Conservation (phyloP, 2,888 invertebrate species). For the Mylabris sibirica region DNA sequence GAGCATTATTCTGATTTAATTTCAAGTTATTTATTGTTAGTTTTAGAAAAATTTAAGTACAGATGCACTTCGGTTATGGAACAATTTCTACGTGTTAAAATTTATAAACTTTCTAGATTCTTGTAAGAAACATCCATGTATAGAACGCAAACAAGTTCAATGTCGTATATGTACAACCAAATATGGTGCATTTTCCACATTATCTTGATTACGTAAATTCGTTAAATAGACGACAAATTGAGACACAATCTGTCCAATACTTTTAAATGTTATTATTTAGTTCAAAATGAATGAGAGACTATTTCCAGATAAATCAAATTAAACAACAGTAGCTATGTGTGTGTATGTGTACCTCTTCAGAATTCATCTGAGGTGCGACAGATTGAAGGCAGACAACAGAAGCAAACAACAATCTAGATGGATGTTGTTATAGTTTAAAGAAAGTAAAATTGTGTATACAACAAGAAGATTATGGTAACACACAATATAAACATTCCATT, state of each 20-base stretch:
- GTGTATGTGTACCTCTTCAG: background rate
- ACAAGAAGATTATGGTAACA: slow-evolving; percentile 8
- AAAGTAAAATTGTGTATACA: slow-evolving; percentile 6
- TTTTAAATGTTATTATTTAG: background rate
- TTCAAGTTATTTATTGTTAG: no score
- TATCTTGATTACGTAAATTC: slow-evolving; percentile 27
- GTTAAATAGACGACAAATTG: background rate
- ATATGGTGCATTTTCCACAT: slow-evolving; percentile 3
- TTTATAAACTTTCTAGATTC: slow-evolving; percentile 7
- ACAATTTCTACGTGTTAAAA: background rate
- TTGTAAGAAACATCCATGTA: background rate
- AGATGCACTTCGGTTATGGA: no score
- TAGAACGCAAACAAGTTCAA: slow-evolving; percentile 6
- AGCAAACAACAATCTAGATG: slow-evolving; percentile 1
- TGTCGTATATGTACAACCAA: slow-evolving; percentile 8
- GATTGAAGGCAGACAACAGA: slow-evolving; percentile 5
- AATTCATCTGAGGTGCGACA: slow-evolving; percentile 6
- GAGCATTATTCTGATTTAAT: background rate
- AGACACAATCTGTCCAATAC: background rate
- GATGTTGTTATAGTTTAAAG: background rate
- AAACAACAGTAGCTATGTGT: background rate
- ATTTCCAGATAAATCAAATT: background rate
- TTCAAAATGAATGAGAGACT: background rate
- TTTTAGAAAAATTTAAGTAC: background rate
- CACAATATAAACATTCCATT: slow-evolving; percentile 10